Conservation (phyloP, 2,113 vertebrate genomes). For the Tauraco erythrolophus region DNA sequence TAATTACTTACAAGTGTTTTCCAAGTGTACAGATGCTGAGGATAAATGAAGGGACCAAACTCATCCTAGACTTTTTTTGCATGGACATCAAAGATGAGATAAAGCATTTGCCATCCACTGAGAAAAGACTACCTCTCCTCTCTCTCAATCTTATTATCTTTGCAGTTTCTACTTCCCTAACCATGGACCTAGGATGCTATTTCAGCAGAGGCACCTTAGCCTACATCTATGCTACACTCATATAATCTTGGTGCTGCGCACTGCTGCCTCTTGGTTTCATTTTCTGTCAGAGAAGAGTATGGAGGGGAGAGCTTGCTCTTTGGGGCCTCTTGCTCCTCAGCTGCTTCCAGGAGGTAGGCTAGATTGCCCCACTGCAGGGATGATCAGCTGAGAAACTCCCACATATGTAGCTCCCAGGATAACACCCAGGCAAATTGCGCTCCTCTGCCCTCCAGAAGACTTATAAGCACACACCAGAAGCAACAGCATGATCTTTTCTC, state of each 20-base stretch:
- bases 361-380: background rate
- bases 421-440: background rate
- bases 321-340: background rate
- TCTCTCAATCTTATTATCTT: background rate
- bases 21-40: background rate
- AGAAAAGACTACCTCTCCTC: background rate
- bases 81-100: background rate
- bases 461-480: background rate
- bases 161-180: background rate
- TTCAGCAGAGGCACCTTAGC: background rate
- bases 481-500: background rate
- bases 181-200: background rate
- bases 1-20: background rate
- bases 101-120: background rate
- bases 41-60: background rate
- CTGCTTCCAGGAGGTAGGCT: background rate
- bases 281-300: background rate
- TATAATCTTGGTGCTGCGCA: background rate
- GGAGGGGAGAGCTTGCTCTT: background rate
- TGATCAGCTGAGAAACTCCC: background rate
- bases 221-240: background rate
- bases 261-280: background rate
- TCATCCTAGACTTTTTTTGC: background rate
- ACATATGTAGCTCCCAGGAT: background rate
- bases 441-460: background rate